Base-by-base conservation (phyloP, 2,113 vertebrate genomes). In the Dipodomys ordii region DNA sequence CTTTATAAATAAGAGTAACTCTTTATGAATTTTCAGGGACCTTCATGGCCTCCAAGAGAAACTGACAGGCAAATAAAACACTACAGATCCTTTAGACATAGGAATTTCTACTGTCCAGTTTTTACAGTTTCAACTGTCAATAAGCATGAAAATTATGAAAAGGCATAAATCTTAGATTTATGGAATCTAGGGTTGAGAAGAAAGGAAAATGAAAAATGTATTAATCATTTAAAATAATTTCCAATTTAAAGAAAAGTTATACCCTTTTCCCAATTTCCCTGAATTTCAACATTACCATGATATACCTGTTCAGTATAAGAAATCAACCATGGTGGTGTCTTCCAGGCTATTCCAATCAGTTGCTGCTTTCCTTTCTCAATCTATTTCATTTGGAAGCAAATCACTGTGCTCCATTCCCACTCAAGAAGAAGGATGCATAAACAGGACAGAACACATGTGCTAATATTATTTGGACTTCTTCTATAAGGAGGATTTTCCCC, bases 1-100 rank as follows among this genome's bases (percentile, higher is more conserved):
- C 93, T 97, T 96, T 89, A 87, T 68, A 95, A 97, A 96, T 90
- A 97, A 92, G 7, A 1, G 94, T 83, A 92, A 53, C 64, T 62
- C 10, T 96, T 97, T 94, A 86, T 94, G 87, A 95, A 90, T 23
- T 32, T 73, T 87, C 67, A 35, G 16, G 32, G 83, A 83, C 3
- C 22, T 87, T 39, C 49, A 39, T 60, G 46, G 62, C 32, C 87
- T 30, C 49, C 76, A 88, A 90, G 28, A 65, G 72, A 92, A 65
- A 65, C 53, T 57, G 35, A 1, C 39, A 93, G 12, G 25, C 49
- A 87, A 94, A 44, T 20, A 57, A 85, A 92, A 90, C 64, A 7
- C 7, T 44, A 87, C 80, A 90, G 67, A 84, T 4, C 6, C 84
- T 94, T 87, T 82, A 73, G 15, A 30, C 25, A n/a, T 88, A 46